Evolutionary conservation across 2,113 vertebrate genomes (phyloP), one percentile per base, ranked within the genome.

Genomic region (Zosterops lateralis): DNA sequence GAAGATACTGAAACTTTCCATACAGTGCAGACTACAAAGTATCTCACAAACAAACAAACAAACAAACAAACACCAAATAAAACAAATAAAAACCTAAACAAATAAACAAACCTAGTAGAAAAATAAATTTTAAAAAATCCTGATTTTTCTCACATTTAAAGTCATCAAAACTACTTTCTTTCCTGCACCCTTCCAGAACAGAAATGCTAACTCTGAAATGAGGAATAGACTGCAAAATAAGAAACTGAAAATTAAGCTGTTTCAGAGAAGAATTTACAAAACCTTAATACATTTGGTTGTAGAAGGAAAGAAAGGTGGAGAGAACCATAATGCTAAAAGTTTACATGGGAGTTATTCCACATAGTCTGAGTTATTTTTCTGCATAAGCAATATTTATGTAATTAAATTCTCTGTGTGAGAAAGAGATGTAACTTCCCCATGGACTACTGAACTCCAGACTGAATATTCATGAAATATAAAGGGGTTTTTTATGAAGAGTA

Each of bases 331-430:
- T 65, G 25, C 1, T 73, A 36, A 62, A 91, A 87, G 8, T 74
- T 89, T 89, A 56, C 17, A 7, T 42, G 47, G 38, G 11, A 40
- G 11, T 60, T 67, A 53, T 68, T 31, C 9, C 3, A 36, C 34
- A 64, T 40, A 34, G 56, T 72, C 53, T 61, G 34, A 90, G 22
- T 44, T 75, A 53, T 77, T 90, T 81, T 83, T 84, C 17, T 79
- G 34, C 36, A 53, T 80, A 83, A 83, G 87, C 24, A 66, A 77
- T 34, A 86, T 92, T 84, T 77, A 79, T 81, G n/a, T 64, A n/a
- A 94, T 85, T 90, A 94, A 90, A 71, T 80, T 87, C 28, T 78
- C 70, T 91, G 31, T 18, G 9, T 78, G 74, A 48, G 91, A 86
- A 94, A 71, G 19, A 94, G 84, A 88, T 85, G 24, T 36, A 79